These are phyloP conservation scores for Spongilla lacustris DNA, from an alignment of 37 sponge, comb jelly and placozoan species.

Conservation along the genomic window DNA sequence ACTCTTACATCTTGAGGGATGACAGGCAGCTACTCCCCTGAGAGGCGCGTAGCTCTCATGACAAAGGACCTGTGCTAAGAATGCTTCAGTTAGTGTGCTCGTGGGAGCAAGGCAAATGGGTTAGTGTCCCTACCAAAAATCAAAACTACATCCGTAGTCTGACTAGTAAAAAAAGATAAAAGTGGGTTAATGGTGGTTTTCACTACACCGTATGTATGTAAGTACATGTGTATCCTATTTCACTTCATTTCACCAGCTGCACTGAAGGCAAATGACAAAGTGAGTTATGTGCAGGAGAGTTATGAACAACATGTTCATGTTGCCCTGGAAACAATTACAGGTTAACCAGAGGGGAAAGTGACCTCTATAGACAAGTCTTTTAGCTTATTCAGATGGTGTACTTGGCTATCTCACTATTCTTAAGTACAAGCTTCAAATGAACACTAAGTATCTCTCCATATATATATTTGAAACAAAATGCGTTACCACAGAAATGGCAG, in stretches of 20 bases:
- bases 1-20: background rate
- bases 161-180: no score
- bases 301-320: background rate
- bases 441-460: no score
- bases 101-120: background rate
- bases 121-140: background rate
- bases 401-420: no score
- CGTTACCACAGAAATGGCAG: no score
- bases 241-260: background rate
- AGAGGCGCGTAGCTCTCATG: background rate
- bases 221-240: background rate
- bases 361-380: no score
- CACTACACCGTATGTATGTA: no score
- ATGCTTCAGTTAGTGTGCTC: background rate
- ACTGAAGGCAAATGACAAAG: background rate
- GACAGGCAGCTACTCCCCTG: background rate
- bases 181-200: no score
- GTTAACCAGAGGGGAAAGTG: background rate
- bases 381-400: no score
- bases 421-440: no score
- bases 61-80: background rate
- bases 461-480: no score
- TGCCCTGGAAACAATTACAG: background rate
- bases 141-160: background rate
- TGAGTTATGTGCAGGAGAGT: background rate